Base-by-base conservation (phyloP, 2,797 vertebrate species). In the Pteropus rufus region DNA sequence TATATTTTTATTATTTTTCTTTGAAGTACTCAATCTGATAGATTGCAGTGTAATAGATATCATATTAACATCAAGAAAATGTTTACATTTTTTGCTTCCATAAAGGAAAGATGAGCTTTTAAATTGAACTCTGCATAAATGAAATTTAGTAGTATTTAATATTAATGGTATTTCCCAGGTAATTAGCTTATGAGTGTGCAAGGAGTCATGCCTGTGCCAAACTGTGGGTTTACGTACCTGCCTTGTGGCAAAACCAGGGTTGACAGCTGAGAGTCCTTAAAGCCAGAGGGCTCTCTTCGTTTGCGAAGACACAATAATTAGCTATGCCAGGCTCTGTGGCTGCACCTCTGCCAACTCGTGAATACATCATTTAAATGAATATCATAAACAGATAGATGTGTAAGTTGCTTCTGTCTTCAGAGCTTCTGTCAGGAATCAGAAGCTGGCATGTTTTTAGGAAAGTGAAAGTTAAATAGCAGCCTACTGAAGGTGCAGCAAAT, bases 131-230 rank as follows among this genome's bases (percentile, higher is more conserved):
- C 46, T 82, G 8, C 56, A 10, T 5, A 76, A 73, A 46, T 21
- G 6, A 80, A 93, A 91, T 94, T 97, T 70, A 65, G 94, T 46
- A 46, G 46, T 15, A 46, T 46, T 46, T 10, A 65, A 54, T 54
- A 41, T 89, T 96, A 98, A 97, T 96, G 87, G 97, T 83, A 97
- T 97, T 98, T 98, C 96, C 95, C 97, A 85, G 72, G 90, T 86
- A 93, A 95, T 97, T 96, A 97, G 18, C 80, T 34, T 34, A 94
- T 93, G 95, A 94, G 89, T 95, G 77, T 81, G 93, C 92, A 97
- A 89, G 97, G 86, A 97, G 26, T 95, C 46, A 29, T 67, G 67
- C 81, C 64, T 96, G 96, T 97, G 96, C 96, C 98, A 97, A 97
- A 84, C 95, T 98, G 98, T 97, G 98, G 97, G 96, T 89, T 97